Evolutionary conservation across 2,113 vertebrate genomes (phyloP).

Genomic region (Tetrax tetrax): DNA sequence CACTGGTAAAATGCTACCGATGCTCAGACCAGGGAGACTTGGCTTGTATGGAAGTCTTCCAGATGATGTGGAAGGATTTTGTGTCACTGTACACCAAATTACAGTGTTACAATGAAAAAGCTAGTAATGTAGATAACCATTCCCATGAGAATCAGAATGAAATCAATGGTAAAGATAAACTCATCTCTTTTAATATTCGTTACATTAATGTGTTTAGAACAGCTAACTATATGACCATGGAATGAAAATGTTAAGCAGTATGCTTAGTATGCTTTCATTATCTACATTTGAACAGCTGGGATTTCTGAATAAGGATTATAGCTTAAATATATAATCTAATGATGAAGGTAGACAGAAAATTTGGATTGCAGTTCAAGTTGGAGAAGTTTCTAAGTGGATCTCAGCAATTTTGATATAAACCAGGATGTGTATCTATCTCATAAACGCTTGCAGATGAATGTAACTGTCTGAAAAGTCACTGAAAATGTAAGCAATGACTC

Average conservation of each 20-base stretch:
- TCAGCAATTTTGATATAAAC: constrained; percentile 22
- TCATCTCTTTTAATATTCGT: background rate
- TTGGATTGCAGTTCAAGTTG: constrained; percentile 28
- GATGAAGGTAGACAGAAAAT: background rate
- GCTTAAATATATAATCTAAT: constrained; percentile 53
- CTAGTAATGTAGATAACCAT: background rate
- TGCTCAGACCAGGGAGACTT: background rate
- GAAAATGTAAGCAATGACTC: constrained; percentile 22
- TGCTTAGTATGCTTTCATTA: background rate
- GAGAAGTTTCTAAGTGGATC: background rate
- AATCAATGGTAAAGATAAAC: constrained; percentile 13
- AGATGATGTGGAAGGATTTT: background rate
- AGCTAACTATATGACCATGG: background rate
- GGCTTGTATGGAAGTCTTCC: accelerated
- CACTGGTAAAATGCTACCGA: background rate
- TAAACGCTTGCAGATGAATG: constrained; percentile 19
- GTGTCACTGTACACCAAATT: background rate
- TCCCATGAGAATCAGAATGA: background rate
- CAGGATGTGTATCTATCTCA: background rate
- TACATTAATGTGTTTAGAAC: background rate
- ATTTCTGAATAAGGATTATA: constrained; percentile 36
- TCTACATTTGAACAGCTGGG: constrained; percentile 64
- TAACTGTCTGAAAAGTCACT: background rate
- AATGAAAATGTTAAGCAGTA: background rate
- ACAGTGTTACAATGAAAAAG: background rate